These are phyloP conservation scores for Cherax destructor DNA, from an alignment of 1,140 invertebrate species.

Conservation along the genomic window DNA sequence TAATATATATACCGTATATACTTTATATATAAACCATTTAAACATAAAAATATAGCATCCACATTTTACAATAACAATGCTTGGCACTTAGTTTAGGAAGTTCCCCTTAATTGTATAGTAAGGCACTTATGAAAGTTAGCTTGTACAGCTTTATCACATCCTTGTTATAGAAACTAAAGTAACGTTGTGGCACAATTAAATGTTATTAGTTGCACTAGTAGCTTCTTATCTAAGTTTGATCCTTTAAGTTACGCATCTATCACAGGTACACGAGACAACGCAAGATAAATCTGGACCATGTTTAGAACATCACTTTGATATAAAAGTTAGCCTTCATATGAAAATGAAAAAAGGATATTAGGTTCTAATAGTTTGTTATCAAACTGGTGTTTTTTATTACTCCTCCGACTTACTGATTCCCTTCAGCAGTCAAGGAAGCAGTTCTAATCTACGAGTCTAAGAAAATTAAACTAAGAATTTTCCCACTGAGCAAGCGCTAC, in stretches of 20 bases:
- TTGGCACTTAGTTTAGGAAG: conserved; percentile 40
- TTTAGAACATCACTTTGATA: conserved; percentile 6
- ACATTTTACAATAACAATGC: conserved; percentile 47
- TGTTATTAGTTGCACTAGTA: conserved; percentile 5
- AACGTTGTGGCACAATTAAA: conserved; percentile 2
- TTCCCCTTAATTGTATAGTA: conserved; percentile 44
- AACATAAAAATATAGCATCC: conserved; percentile 58
- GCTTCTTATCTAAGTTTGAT: conserved; percentile 17
- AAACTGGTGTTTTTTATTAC: background rate
- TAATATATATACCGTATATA: conserved; percentile 4
- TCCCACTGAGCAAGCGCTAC: conserved; percentile 25
- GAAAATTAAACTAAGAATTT: conserved; percentile 3
- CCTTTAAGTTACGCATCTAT: conserved; percentile 26
- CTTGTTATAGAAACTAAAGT: conserved; percentile 26
- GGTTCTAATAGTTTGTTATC: background rate
- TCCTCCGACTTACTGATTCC: conserved; percentile 12
- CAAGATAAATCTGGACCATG: conserved; percentile 23
- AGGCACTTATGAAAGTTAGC: conserved; percentile 44
- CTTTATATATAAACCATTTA: background rate
- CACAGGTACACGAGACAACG: conserved; percentile 16
- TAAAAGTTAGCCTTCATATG: background rate
- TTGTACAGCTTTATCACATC: conserved; percentile 35
- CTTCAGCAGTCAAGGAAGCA: conserved; percentile 31
- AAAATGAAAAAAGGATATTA: background rate
- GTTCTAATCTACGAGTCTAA: conserved; percentile 36